Base-by-base conservation (phyloP, 1,140 invertebrate genomes). In the Drosophila fuyamai region DNA sequence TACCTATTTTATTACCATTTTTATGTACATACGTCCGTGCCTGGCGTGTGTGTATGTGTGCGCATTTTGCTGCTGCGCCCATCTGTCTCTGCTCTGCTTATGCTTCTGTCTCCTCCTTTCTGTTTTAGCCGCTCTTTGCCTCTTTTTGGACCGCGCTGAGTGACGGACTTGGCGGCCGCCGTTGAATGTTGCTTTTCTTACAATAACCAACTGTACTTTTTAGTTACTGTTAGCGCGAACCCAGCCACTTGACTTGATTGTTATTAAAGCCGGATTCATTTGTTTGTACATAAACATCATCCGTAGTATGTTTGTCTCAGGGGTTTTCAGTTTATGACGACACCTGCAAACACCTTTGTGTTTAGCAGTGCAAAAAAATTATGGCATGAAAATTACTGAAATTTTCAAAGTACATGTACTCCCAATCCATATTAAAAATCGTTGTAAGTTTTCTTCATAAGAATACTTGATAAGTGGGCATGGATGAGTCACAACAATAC, bases 181-280 rank as follows among this genome's bases (percentile, higher is more conserved):
- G 72, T 72, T 81, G 74, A 67, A 65, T 83, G 71, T 70, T 76
- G 56, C 74, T 85, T 86, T 74, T 84, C 78, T 81, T 78, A 85
- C 81, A 85, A 66, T 86, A 85, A 86, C 82, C 78, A 85, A 85
- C 81, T 85, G 81, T 85, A 85, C 81, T 86, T 86, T 86, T 84
- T 84, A 86, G 82, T 85, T 78, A 81, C 81, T 71, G 81, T 86
- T 86, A 86, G 80, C 62, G 63, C 40, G 70, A 35, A 61, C 66
- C 55, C 73, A 81, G 73, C 77, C 81, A 85, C 81, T 84, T 84
- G 81, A 81, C 81, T 85, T 84, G 81, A 84, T 84, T 83, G 81
- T 73, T 79, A 84, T 83, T 83, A 83, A 81, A 84, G 81, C 61
- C 74, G 66, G 44, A 63, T 43, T 60, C 36, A 67, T 35, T 14